Evolutionary conservation across 23 tunicate genomes (phyloP).

Genomic region (Trididemnum clinides): DNA sequence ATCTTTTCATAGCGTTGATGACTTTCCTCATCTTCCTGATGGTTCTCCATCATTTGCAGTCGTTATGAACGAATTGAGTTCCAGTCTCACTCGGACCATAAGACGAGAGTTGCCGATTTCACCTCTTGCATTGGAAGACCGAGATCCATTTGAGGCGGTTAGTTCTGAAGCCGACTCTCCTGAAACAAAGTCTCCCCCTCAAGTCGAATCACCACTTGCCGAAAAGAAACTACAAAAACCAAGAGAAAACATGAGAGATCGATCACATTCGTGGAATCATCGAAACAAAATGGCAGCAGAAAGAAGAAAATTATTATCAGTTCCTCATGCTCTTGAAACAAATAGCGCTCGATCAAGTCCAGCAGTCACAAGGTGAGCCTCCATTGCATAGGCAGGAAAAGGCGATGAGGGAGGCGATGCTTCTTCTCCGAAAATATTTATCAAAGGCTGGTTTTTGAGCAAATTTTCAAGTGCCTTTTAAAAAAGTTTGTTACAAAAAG

Average conservation of each 20-base stretch:
- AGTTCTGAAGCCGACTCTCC: conserved; percentile 4
- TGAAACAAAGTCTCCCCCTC: not conserved
- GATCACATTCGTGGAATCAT: conserved; percentile 57
- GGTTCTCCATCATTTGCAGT: conserved; percentile 69
- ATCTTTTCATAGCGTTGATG: conserved; percentile 30
- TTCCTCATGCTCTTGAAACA: conserved; percentile 15
- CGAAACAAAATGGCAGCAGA: conserved; percentile 60
- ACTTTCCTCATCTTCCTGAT: conserved; percentile 44
- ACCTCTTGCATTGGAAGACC: not conserved
- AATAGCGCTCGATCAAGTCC: conserved; percentile 61
- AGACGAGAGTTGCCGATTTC: not conserved
- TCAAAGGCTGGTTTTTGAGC: no score
- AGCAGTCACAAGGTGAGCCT: not conserved
- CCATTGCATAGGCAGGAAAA: no score
- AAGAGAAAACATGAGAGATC: conserved; percentile 6
- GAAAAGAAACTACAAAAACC: not conserved
- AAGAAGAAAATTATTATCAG: conserved; percentile 14
- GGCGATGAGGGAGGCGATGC: no score
- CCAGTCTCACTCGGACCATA: not conserved
- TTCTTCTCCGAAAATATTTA: no score
- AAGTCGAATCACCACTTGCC: conserved; percentile 11
- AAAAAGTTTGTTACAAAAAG: no score
- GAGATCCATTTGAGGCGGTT: not conserved
- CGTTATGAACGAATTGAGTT: conserved; percentile 46
- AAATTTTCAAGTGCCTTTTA: no score